phyloP scores from a whole-genome alignment of 1,140 invertebrate species.

The Elymnias hypermnestra region DNA sequence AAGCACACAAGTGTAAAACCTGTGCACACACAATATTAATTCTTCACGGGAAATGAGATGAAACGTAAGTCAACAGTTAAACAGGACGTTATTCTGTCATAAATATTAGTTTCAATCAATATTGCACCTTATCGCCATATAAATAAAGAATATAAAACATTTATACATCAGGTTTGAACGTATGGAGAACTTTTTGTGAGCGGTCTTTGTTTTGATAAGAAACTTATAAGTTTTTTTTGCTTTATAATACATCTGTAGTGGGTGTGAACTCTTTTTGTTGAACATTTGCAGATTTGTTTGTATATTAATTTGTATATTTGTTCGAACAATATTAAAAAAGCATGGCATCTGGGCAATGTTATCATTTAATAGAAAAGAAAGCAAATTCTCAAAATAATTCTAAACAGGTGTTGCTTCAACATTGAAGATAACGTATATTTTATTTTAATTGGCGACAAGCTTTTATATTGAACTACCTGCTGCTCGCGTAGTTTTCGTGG shows the following conservation, averaged over 20 bases:
- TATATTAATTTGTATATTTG: constrained; percentile 6
- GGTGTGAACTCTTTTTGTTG: constrained; percentile 18
- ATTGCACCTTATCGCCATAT: constrained; percentile 13
- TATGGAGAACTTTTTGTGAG: constrained; percentile 32
- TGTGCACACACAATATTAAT: constrained; percentile 55
- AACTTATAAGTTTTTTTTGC: constrained; percentile 17
- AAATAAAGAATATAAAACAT: background rate
- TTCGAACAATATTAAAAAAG: background rate
- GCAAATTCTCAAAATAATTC: no score
- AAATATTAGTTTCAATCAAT: constrained; percentile 2
- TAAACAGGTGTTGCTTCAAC: no score
- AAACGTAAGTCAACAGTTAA: constrained; percentile 47
- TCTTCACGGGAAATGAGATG: constrained; percentile 61
- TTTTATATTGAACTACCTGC: no score
- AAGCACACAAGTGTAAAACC: constrained; percentile 45
- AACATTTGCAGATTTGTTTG: constrained; percentile 10
- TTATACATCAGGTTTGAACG: background rate
- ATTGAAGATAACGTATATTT: no score
- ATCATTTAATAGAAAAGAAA: no score
- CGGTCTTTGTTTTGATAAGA: constrained; percentile 47
- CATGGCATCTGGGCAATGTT: background rate
- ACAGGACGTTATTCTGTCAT: constrained; percentile 13
- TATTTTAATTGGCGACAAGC: no score
- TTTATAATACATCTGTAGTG: constrained; percentile 13
- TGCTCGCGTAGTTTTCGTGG: no score